A percentile compares a stretch with the other conserved stretches of the same genome.
phyloP scores from a whole-genome alignment of 1,140 invertebrate genomes.

The Mya arenaria region DNA sequence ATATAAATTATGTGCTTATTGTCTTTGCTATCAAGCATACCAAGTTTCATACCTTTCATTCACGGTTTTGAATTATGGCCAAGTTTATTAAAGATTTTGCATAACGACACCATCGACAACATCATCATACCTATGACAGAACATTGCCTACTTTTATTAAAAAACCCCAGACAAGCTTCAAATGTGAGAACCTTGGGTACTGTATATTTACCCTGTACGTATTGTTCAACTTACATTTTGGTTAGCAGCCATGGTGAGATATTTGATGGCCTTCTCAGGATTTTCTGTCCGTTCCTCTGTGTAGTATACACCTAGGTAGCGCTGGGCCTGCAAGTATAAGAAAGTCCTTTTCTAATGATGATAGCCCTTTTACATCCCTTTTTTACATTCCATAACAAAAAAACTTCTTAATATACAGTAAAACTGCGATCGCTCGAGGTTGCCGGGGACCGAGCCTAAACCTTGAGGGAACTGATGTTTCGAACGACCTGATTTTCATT shows the following conservation, averaged over 20 bases:
- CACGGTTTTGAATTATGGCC: background rate
- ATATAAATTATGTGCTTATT: background rate
- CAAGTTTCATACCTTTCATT: background rate
- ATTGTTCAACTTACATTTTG: constrained; percentile 69
- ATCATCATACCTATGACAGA: background rate
- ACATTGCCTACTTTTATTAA: background rate
- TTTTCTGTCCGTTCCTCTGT: constrained; percentile 66
- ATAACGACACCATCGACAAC: background rate
- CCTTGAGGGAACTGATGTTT: too few species aligned
- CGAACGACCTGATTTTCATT: too few species aligned
- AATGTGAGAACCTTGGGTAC: background rate
- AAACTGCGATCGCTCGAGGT: too few species aligned
- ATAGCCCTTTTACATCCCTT: too few species aligned
- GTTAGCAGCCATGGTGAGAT: constrained; percentile 69
- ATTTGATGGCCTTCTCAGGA: constrained; percentile 62
- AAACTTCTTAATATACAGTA: too few species aligned
- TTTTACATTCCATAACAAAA: too few species aligned
- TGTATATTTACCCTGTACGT: background rate
- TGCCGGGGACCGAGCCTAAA: too few species aligned
- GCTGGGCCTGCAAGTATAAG: too few species aligned
- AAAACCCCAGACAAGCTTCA: background rate
- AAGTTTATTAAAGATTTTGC: background rate
- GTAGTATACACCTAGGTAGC: constrained; percentile 73
- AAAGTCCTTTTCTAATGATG: too few species aligned
- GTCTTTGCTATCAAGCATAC: background rate